Conservation (phyloP, 2,797 vertebrate genomes). For the Lindbergichthys nudifrons region DNA sequence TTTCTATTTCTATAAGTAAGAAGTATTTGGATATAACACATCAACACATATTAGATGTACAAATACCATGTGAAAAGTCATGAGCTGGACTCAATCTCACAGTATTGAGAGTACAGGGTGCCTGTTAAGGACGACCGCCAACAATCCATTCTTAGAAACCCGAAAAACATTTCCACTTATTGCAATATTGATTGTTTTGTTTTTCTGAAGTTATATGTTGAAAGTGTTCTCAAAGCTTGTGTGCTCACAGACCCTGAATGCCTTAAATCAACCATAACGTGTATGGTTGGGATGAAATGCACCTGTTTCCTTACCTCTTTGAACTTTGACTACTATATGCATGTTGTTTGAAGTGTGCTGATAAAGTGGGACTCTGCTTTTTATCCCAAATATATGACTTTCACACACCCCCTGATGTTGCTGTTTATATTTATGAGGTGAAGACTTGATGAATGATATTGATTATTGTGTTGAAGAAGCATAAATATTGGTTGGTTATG, state of each 20-base stretch:
- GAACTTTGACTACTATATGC: slow-evolving; percentile 49
- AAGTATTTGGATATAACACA: slow-evolving; percentile 1
- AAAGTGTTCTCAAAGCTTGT: neutral
- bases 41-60: slow-evolving; percentile 9
- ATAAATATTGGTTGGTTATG: slow-evolving; percentile 45
- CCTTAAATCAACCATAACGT: slow-evolving; percentile 29
- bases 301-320: slow-evolving; percentile 25
- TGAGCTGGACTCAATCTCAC: slow-evolving; percentile 74
- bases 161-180: slow-evolving; percentile 19
- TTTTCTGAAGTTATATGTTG: slow-evolving; percentile 1
- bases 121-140: neutral
- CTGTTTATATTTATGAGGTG: slow-evolving; percentile 53
- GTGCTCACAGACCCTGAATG: slow-evolving; percentile 21
- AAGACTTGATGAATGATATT: slow-evolving; percentile 25
- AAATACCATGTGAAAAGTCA: neutral
- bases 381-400: slow-evolving; percentile 4
- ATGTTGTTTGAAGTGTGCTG: slow-evolving; percentile 35
- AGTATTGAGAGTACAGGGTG: neutral
- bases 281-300: slow-evolving; percentile 11
- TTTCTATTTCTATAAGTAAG: slow-evolving; percentile 13
- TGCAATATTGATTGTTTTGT: slow-evolving; percentile 7
- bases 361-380: slow-evolving; percentile 48
- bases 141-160: slow-evolving; percentile 14
- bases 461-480: slow-evolving; percentile 26
- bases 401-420: slow-evolving; percentile 28